A percentile compares a stretch with the other conserved stretches of the same genome.
phyloP scores from a whole-genome alignment of 2,888 invertebrate genomes.

The Leucoma salicis region DNA sequence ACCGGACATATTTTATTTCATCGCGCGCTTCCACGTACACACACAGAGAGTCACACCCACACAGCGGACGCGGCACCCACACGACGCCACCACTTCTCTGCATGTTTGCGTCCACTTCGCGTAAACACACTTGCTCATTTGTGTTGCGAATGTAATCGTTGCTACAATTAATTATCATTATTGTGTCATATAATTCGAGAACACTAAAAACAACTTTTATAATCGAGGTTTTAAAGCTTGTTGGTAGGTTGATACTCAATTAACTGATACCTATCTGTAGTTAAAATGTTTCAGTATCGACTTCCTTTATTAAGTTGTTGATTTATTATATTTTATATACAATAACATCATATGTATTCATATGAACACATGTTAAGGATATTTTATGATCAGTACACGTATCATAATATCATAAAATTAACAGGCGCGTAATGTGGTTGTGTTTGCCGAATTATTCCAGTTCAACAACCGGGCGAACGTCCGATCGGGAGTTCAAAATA shows the following conservation, averaged over 20 bases:
- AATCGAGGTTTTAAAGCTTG: constrained; percentile 23
- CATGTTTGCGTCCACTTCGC: constrained; percentile 71
- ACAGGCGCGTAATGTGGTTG: constrained; percentile 71
- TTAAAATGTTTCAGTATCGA: constrained; percentile 26
- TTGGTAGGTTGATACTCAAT: constrained; percentile 25
- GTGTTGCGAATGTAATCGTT: constrained; percentile 63
- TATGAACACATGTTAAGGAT: constrained; percentile 31
- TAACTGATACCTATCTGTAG: constrained; percentile 28
- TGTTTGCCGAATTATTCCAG: constrained; percentile 81
- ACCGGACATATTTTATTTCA: constrained; percentile 83
- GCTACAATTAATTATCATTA: constrained; percentile 58
- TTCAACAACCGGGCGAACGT: constrained; percentile 78
- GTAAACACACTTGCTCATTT: constrained; percentile 66
- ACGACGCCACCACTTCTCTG: constrained; percentile 56
- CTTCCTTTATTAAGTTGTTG: constrained; percentile 20
- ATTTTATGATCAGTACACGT: constrained; percentile 52
- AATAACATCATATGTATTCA: constrained; percentile 8
- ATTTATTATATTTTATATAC: constrained; percentile 20
- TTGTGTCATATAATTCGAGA: constrained; percentile 43
- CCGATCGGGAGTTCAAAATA: constrained; percentile 77
- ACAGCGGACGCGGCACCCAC: constrained; percentile 55
- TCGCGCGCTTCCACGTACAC: constrained; percentile 81
- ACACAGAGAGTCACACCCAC: constrained; percentile 68
- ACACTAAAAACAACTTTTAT: constrained; percentile 35
- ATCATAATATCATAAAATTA: constrained; percentile 64